A percentile compares a stretch with the other conserved stretches of the same genome.
Conservation (phyloP, 2,888 invertebrate species). For the Catocala fraxini region DNA sequence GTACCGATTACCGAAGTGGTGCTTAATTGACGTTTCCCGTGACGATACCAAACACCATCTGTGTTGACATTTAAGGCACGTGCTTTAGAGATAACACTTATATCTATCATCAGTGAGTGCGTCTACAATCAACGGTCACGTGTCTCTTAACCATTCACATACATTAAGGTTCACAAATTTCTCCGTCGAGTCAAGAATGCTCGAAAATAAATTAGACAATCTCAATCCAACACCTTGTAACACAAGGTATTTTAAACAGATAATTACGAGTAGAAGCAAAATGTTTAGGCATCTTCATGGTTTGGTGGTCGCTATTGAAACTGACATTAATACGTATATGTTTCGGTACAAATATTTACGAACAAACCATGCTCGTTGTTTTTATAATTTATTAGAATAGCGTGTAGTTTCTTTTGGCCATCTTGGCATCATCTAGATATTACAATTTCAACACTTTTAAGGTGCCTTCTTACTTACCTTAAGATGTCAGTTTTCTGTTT, state of each 20-base stretch:
- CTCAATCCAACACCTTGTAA: not conserved
- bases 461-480: constrained; percentile 46
- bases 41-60: constrained; percentile 60
- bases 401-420: no score
- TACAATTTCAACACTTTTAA: constrained; percentile 4
- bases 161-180: constrained; percentile 14
- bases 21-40: constrained; percentile 55
- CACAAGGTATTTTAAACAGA: no score
- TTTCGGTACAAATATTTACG: no score
- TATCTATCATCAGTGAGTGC: constrained; percentile 42
- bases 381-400: no score
- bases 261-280: no score
- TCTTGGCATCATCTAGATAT: not conserved
- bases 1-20: constrained; percentile 21
- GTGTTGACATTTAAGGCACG: constrained; percentile 73
- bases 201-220: constrained; percentile 5
- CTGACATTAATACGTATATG: no score
- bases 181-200: not conserved
- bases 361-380: no score
- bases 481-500: constrained; percentile 63
- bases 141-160: constrained; percentile 20
- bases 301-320: no score
- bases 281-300: no score
- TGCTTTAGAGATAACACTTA: constrained; percentile 63
- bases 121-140: constrained; percentile 29